These are phyloP conservation scores for Papilio glaucus DNA, from an alignment of 1,140 invertebrate genomes.

Conservation along the genomic window DNA sequence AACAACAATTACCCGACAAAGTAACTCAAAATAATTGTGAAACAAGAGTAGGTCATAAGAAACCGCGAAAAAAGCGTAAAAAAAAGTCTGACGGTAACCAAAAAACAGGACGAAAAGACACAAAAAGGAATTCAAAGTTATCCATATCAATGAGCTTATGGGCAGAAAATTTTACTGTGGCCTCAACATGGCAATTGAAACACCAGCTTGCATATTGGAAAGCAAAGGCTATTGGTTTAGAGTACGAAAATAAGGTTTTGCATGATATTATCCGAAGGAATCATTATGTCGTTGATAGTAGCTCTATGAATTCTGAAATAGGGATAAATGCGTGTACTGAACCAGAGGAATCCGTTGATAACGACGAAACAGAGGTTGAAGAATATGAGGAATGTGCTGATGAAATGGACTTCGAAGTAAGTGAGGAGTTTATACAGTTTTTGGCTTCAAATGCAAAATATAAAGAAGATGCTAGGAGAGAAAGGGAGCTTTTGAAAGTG, in stretches of 20 bases:
- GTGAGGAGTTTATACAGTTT: slow-evolving; percentile 87
- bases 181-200: slow-evolving; percentile 81
- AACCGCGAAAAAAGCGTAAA: slow-evolving; percentile 38
- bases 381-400: slow-evolving; percentile 42
- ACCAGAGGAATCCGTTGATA: slow-evolving; percentile 31
- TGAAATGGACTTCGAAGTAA: slow-evolving; percentile 82
- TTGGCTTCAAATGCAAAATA: slow-evolving; percentile 84
- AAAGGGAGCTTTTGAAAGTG: slow-evolving; percentile 79
- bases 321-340: slow-evolving; percentile 39
- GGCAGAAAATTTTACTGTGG: slow-evolving; percentile 66
- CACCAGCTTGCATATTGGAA: slow-evolving; percentile 87
- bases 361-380: slow-evolving; percentile 41
- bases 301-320: slow-evolving; percentile 32
- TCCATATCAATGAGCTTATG: slow-evolving; percentile 65
- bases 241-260: slow-evolving; percentile 86
- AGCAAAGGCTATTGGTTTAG: slow-evolving; percentile 85
- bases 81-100: slow-evolving; percentile 43
- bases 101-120: slow-evolving; percentile 46
- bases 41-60: slow-evolving; percentile 38
- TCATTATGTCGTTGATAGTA: slow-evolving; percentile 53
- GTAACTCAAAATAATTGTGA: slow-evolving; percentile 39
- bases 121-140: slow-evolving; percentile 45
- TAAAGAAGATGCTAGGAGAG: slow-evolving; percentile 79
- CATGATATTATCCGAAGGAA: slow-evolving; percentile 78
- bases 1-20: slow-evolving; percentile 46